phyloP scores from a whole-genome alignment of 2,888 invertebrate species.

The Malthinus seriepunctatus region DNA sequence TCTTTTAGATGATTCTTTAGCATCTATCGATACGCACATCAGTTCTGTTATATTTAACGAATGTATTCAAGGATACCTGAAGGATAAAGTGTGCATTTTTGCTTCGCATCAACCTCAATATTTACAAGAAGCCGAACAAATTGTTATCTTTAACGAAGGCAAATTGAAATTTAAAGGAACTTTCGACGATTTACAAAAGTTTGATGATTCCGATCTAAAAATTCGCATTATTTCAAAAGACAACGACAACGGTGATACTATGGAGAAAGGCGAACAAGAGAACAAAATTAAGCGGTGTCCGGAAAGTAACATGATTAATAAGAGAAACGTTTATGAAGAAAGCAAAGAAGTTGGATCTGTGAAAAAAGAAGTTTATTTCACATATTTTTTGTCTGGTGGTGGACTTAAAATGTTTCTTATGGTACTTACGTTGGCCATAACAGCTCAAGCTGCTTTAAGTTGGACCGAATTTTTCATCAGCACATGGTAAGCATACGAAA shows the following conservation, averaged over 20 bases:
- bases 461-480: constrained; percentile 35
- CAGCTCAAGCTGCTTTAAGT: constrained; percentile 31
- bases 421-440: constrained; percentile 26
- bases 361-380: constrained; percentile 33
- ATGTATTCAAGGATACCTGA: constrained; percentile 49
- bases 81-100: constrained; percentile 8
- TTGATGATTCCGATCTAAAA: neutral
- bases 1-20: constrained; percentile 13
- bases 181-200: neutral
- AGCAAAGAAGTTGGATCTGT: constrained; percentile 37
- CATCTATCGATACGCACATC: constrained; percentile 62
- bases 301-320: neutral
- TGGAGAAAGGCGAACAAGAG: neutral
- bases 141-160: neutral
- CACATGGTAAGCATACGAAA: neutral
- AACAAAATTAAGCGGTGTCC: neutral
- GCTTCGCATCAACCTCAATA: constrained; percentile 6
- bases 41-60: constrained; percentile 71
- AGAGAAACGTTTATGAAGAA: constrained; percentile 32
- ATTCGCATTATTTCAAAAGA: neutral
- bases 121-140: neutral
- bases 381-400: constrained; percentile 36
- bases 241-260: neutral
- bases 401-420: constrained; percentile 32
- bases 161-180: neutral